A percentile compares a stretch with the other conserved stretches of the same genome.
These are phyloP conservation scores for Mus musculus DNA, from an alignment of 2,113 vertebrate species.

Conservation along the genomic window DNA sequence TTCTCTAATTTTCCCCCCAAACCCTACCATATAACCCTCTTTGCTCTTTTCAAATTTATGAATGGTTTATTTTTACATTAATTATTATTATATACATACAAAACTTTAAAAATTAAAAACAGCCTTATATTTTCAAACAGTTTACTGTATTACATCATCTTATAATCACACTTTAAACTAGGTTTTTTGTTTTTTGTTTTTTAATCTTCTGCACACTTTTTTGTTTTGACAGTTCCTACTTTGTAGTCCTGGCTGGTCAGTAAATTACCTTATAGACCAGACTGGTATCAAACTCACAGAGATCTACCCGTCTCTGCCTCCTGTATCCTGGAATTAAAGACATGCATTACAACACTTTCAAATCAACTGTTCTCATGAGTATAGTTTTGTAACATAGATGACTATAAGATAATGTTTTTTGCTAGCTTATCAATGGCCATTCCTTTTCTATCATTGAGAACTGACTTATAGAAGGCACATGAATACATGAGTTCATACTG, in stretches of 20 bases:
- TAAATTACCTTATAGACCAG: not conserved
- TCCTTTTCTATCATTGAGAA: conserved; percentile 30
- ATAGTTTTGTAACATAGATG: not conserved
- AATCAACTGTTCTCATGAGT: not conserved
- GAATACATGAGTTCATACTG: not conserved
- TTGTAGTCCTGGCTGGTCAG: not conserved
- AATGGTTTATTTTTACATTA: not conserved
- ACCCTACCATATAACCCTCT: not conserved
- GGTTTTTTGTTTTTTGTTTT: not conserved
- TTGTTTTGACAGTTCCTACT: not conserved
- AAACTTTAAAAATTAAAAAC: not conserved
- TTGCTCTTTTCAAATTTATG: not conserved
- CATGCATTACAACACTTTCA: not conserved
- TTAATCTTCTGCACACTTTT: not conserved
- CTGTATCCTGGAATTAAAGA: not conserved
- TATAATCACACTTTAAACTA: not conserved
- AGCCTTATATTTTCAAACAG: not conserved
- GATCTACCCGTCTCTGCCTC: not conserved
- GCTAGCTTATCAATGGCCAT: not conserved
- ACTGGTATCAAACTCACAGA: not conserved
- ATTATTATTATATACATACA: not conserved
- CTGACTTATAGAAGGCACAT: not conserved
- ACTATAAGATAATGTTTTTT: not conserved
- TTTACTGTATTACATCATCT: not conserved
- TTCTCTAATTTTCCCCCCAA: not conserved